Evolutionary conservation across 1,140 invertebrate genomes (phyloP).

Genomic region (Drosophila simulans): DNA sequence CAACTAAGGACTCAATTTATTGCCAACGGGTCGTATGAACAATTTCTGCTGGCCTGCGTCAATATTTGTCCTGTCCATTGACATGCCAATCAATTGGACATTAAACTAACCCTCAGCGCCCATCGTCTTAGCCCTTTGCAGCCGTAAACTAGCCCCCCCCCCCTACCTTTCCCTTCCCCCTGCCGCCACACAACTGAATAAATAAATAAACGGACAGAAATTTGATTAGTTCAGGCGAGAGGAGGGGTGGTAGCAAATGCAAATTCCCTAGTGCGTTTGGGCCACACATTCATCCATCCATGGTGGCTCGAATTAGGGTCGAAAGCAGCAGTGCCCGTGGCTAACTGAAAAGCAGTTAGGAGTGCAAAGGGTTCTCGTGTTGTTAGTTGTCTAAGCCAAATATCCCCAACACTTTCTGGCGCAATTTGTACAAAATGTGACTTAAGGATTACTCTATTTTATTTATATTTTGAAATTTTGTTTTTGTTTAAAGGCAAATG

Average conservation of each 20-base stretch:
- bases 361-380: neutral
- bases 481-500: no score
- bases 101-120: constrained; percentile 30
- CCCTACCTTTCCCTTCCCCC: neutral
- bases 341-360: neutral
- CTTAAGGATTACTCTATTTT: no score
- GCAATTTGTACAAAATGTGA: no score
- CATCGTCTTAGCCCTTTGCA: constrained; percentile 1
- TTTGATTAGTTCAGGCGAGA: constrained; percentile 60
- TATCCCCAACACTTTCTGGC: no score
- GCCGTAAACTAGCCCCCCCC: neutral
- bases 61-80: constrained; percentile 59
- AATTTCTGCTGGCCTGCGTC: constrained; percentile 40
- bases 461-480: no score
- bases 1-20: constrained; percentile 44
- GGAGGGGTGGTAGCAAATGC: constrained; percentile 35
- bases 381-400: neutral
- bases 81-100: constrained; percentile 58
- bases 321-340: neutral
- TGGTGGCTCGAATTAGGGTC: constrained; percentile 40
- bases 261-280: constrained; percentile 60
- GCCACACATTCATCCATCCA: constrained; percentile 17
- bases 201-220: constrained; percentile 68
- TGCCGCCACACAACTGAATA: constrained; percentile 21
- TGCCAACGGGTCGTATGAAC: constrained; percentile 55